Conservation (phyloP, 1,140 invertebrate genomes). For the Lepidostoma basale region DNA sequence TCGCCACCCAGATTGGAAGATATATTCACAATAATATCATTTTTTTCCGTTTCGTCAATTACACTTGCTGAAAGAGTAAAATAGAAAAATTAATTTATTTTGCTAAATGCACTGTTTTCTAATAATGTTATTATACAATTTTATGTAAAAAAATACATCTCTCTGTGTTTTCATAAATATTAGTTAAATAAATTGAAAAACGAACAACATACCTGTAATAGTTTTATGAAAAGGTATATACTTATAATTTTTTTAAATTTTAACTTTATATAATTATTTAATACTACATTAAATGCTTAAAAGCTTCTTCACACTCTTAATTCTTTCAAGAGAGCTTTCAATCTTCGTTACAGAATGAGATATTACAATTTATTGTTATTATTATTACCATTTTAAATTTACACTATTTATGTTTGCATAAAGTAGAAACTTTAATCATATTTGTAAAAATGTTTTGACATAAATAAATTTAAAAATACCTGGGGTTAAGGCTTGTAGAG, state of each 20-base stretch:
- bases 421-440: not conserved
- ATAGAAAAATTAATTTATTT: not conserved
- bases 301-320: no score
- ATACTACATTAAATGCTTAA: no score
- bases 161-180: not conserved
- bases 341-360: no score
- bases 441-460: not conserved
- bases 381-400: no score
- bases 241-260: no score
- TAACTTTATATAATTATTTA: no score
- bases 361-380: no score
- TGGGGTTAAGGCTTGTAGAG: constrained; percentile 52
- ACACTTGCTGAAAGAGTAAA: not conserved
- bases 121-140: not conserved
- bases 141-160: not conserved
- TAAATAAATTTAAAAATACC: constrained; percentile 12
- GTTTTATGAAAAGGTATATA: no score
- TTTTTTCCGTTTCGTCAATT: constrained; percentile 33
- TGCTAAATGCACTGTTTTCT: not conserved
- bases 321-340: no score
- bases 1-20: constrained; percentile 49
- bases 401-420: no score
- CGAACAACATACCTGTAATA: not conserved
- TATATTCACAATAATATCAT: constrained; percentile 54
- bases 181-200: not conserved